Percentiles rank a stretch among this genome's conserved stretches.
These are phyloP conservation scores for human (Homo sapiens) DNA, from an alignment of 2,113 vertebrate species.

Conservation along the genomic window DNA sequence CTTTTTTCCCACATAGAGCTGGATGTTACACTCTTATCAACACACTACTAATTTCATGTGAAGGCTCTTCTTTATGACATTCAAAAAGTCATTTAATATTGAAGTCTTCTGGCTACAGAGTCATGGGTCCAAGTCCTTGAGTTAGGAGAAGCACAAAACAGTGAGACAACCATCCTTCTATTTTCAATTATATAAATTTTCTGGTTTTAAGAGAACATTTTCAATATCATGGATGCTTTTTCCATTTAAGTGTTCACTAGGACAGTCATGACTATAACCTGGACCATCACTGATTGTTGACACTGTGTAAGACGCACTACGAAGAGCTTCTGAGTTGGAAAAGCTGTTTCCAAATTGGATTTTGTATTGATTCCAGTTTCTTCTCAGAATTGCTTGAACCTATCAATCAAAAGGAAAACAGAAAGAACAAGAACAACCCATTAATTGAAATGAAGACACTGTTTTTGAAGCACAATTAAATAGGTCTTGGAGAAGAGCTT, in stretches of 20 bases:
- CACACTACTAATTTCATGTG: background rate
- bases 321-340: conserved; percentile 91
- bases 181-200: conserved; percentile 89
- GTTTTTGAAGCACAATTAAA: background rate
- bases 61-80: conserved; percentile 42
- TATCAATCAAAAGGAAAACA: conserved; percentile 68
- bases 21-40: conserved; percentile 3
- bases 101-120: conserved; percentile 61
- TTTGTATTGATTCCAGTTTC: conserved; percentile 96
- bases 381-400: conserved; percentile 94
- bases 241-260: conserved; percentile 94
- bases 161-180: background rate
- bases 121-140: background rate
- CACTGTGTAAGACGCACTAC: conserved; percentile 95
- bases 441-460: background rate
- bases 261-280: conserved; percentile 91
- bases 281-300: conserved; percentile 94
- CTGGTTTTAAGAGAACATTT: conserved; percentile 85
- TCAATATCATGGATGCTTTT: conserved; percentile 92
- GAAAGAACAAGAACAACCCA: background rate
- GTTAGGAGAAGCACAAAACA: background rate
- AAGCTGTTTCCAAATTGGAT: conserved; percentile 95
- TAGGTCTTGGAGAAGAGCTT: background rate
- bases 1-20: background rate
- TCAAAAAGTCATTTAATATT: conserved; percentile 38